Evolutionary conservation across 2,113 vertebrate species (phyloP), one percentile per base, ranked within the genome.

Genomic region (Colinus virginianus): DNA sequence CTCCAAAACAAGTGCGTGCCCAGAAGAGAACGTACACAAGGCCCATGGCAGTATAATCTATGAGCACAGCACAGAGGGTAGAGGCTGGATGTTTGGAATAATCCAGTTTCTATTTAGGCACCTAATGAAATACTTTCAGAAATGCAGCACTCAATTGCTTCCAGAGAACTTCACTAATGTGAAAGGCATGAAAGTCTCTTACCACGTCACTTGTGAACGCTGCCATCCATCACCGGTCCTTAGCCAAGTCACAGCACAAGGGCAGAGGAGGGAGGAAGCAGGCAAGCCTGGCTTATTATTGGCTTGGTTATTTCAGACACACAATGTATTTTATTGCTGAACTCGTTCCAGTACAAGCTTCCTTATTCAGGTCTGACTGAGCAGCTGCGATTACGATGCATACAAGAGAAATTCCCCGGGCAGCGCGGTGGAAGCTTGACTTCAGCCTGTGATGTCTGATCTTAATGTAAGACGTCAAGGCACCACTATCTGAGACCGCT

Each of bases 391-490:
- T 32, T 76, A 5, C 48, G 71, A 13, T 13, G 53, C 1, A 0
- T 7, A 21, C 0, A 86, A 67, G 66, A 58, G 71, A 58, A 92
- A 19, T n/a, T 66, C 46, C 71, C 67, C 55, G 19, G 79, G 61
- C 51, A 75, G 46, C 79, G 77, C 0, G 0, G 75, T 58, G 5
- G 87, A 81, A 93, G 53, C 84, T 49, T 42, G 62, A 74, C 23
- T 70, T 72, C 76, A 62, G 63, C 25, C 30, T 83, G 38, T 40
- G 2, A 30, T 74, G 43, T 78, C 84, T 71, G 79, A 96, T 96
- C 95, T 95, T 96, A 96, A 94, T 94, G 68, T 86, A 96, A 97
- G 93, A 96, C 93, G 94, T 80, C 67, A 82, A 91, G 84, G 84
- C 88, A 87, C 87, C 82, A 70, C 71, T 59, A 34, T 26, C 3